Percentiles rank a stretch among this genome's conserved stretches.
Conservation (phyloP, 2,888 invertebrate genomes). For the Proisotoma minuta region DNA sequence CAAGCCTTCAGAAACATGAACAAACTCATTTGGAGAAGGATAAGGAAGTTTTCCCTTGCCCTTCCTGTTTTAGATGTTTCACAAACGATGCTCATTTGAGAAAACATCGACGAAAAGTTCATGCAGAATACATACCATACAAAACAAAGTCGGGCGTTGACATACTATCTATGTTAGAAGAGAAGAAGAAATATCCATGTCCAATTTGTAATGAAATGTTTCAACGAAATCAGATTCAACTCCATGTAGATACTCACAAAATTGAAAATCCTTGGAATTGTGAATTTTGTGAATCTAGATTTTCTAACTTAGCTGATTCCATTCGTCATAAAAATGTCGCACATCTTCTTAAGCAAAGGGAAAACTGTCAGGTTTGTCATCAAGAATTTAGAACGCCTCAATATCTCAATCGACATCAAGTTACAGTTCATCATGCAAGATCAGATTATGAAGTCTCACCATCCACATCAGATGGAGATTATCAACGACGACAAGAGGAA, state of each 20-base stretch:
- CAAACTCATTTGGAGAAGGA: background rate
- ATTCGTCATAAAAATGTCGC: background rate
- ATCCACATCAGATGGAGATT: background rate
- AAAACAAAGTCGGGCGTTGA: background rate
- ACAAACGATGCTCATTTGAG: background rate
- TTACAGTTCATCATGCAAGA: background rate
- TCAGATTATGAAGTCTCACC: background rate
- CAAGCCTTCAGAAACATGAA: background rate
- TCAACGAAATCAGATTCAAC: background rate
- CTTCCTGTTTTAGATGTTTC: background rate
- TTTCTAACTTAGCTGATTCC: background rate
- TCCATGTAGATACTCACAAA: background rate
- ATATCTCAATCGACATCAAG: background rate
- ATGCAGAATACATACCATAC: conserved; percentile 10
- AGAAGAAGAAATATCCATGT: background rate
- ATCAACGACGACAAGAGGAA: background rate
- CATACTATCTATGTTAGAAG: background rate
- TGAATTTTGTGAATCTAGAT: background rate
- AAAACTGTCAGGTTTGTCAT: background rate
- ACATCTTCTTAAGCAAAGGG: background rate
- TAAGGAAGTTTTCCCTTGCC: background rate
- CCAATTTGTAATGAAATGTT: background rate
- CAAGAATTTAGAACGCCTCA: background rate
- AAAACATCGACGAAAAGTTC: conserved; percentile 2
- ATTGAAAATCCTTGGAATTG: conserved; percentile 7